A percentile compares a stretch with the other conserved stretches of the same genome.
Conservation (phyloP, 2,888 invertebrate species). For the Parochlus steinenii region DNA sequence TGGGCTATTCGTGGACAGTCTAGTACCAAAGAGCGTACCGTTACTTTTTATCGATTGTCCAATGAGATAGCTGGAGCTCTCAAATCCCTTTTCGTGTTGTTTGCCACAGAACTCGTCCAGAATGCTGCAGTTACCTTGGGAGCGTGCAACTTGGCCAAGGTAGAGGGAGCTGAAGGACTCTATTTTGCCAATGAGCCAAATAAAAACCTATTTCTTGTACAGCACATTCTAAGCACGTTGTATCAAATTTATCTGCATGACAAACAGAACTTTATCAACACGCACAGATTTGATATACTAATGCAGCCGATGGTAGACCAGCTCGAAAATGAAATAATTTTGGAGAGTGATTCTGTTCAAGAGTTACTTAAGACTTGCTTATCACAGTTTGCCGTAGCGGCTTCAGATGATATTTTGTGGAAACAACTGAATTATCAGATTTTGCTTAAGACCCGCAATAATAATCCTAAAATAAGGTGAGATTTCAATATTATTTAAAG, state of each 20-base stretch:
- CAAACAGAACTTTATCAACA: constrained; percentile 66
- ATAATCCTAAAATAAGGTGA: constrained; percentile 49
- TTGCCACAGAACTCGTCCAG: constrained; percentile 70
- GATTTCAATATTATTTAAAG: constrained; percentile 10
- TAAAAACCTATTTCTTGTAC: constrained; percentile 44
- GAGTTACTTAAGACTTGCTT: constrained; percentile 57
- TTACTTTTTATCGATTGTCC: constrained; percentile 67
- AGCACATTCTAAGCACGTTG: constrained; percentile 58
- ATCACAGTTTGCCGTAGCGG: constrained; percentile 64
- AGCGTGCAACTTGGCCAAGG: constrained; percentile 46
- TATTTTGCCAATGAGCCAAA: constrained; percentile 36
- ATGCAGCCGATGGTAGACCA: constrained; percentile 83
- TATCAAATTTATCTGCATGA: constrained; percentile 66
- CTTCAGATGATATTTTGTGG: constrained; percentile 74
- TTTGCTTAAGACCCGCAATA: constrained; percentile 68
- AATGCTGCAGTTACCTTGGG: constrained; percentile 61
- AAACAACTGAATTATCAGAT: constrained; percentile 83
- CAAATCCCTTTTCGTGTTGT: constrained; percentile 77
- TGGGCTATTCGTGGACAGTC: constrained; percentile 54
- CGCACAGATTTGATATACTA: constrained; percentile 66
- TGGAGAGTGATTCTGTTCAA: constrained; percentile 42
- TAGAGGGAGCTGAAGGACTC: constrained; percentile 23
- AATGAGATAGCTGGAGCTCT: constrained; percentile 62
- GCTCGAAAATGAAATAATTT: constrained; percentile 51
- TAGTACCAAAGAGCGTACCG: constrained; percentile 41